Evolutionary conservation across 2,113 vertebrate species (phyloP).

Genomic region (Illadopsis cleaveri): DNA sequence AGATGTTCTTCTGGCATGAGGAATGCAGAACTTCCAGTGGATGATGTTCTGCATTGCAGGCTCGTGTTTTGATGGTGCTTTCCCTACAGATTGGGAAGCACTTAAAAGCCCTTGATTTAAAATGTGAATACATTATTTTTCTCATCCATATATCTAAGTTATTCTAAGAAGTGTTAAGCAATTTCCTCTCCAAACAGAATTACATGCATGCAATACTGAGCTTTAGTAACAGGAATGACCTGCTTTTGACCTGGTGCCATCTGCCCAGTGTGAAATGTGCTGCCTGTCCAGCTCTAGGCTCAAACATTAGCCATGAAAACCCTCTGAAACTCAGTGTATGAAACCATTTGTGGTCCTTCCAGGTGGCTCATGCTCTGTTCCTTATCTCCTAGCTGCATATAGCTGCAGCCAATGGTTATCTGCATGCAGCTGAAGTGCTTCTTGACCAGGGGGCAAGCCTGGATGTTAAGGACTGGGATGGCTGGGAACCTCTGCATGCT

Average conservation of each 20-base stretch:
- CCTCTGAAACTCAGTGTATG: background rate
- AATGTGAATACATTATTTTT: background rate
- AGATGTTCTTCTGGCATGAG: background rate
- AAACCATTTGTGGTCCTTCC: background rate
- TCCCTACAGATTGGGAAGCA: background rate
- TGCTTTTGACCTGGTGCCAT: background rate
- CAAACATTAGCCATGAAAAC: background rate
- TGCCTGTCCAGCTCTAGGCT: background rate
- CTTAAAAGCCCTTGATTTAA: background rate
- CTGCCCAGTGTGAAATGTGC: background rate
- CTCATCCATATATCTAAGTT: background rate
- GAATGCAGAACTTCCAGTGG: background rate
- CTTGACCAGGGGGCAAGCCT: constrained; percentile 89
- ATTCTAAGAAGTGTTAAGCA: background rate
- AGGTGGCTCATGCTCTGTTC: background rate
- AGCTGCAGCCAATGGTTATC: constrained; percentile 91
- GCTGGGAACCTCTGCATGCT: constrained; percentile 96
- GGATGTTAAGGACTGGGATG: constrained; percentile 89
- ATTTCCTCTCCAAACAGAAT: background rate
- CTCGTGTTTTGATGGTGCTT: background rate
- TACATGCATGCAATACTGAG: background rate
- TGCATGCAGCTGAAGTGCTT: constrained; percentile 90
- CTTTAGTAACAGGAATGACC: background rate
- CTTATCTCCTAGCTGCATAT: constrained; percentile 86
- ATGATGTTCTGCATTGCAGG: background rate